phyloP scores from a whole-genome alignment of 2,113 vertebrate species.

The Pao palembangensis region DNA sequence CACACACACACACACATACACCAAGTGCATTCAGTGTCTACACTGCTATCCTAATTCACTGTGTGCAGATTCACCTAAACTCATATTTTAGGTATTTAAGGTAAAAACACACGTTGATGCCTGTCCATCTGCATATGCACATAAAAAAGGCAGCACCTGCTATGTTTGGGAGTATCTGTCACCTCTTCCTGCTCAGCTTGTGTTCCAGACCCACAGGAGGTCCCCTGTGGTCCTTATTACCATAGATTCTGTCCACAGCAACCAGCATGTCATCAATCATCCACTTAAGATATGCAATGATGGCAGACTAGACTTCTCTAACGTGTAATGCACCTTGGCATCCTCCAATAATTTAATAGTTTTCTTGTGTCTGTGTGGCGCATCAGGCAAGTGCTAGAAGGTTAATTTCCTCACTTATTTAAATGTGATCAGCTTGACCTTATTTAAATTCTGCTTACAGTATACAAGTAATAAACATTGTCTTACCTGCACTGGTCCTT shows the following conservation, averaged over 20 bases:
- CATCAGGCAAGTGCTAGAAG: no score
- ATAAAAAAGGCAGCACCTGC: neutral
- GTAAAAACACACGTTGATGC: constrained; percentile 1
- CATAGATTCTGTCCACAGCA: constrained; percentile 55
- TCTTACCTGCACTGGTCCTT: neutral
- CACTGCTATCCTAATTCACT: neutral
- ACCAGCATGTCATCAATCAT: constrained; percentile 58
- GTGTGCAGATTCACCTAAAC: neutral
- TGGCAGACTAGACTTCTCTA: neutral
- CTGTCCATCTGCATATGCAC: constrained; percentile 11
- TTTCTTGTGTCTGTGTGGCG: no score
- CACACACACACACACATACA: neutral
- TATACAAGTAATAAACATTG: neutral
- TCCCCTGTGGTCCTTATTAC: constrained; percentile 50
- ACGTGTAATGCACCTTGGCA: no score
- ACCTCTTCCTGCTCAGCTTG: constrained; percentile 27
- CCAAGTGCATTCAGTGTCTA: neutral
- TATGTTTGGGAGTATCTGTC: constrained; percentile 18
- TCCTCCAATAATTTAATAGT: no score
- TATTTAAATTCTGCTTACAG: no score
- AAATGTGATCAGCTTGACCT: no score
- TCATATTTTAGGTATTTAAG: neutral
- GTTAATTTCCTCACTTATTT: no score
- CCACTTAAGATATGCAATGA: constrained; percentile 51
- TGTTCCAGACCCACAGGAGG: constrained; percentile 46